Percentiles rank a stretch among this genome's conserved stretches.
These are phyloP conservation scores for Saccostrea echinata DNA, from an alignment of 1,140 invertebrate species.

Conservation along the genomic window DNA sequence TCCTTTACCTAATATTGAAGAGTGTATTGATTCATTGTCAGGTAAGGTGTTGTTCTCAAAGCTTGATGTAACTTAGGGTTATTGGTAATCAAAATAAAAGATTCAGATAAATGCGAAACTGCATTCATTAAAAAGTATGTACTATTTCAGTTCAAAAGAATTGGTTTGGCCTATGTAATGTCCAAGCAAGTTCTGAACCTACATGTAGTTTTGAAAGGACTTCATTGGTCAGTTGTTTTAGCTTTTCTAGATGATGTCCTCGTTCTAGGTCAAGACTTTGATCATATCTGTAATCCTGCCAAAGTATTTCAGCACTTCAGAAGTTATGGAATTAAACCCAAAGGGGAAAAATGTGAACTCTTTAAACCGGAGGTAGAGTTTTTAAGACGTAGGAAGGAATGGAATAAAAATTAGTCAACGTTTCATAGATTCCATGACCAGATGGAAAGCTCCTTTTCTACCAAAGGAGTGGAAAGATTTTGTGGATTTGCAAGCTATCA, in stretches of 20 bases:
- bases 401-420: no score
- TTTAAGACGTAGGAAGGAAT: neutral
- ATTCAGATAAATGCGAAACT: slow-evolving; percentile 27
- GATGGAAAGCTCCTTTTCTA: neutral
- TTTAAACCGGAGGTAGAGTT: slow-evolving; percentile 40
- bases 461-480: neutral
- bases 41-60: slow-evolving; percentile 9
- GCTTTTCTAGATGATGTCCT: slow-evolving; percentile 46
- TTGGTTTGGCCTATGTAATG: slow-evolving; percentile 3
- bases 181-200: slow-evolving; percentile 30
- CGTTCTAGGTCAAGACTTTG: slow-evolving; percentile 7
- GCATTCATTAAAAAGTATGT: slow-evolving; percentile 46
- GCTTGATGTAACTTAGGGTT: slow-evolving; percentile 8
- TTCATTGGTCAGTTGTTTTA: slow-evolving; percentile 23
- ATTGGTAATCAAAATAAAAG: slow-evolving; percentile 30
- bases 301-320: slow-evolving; percentile 16
- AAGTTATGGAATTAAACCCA: neutral
- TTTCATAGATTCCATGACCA: no score
- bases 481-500: slow-evolving; percentile 16
- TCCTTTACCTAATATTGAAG: slow-evolving; percentile 43
- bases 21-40: slow-evolving; percentile 21
- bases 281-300: neutral
- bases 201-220: no score
- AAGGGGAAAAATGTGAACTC: slow-evolving; percentile 30
- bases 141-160: no score